Percentiles rank a stretch among this genome's conserved stretches.
Conservation (phyloP, 1,140 invertebrate species). For the Meloidogyne exigua region DNA sequence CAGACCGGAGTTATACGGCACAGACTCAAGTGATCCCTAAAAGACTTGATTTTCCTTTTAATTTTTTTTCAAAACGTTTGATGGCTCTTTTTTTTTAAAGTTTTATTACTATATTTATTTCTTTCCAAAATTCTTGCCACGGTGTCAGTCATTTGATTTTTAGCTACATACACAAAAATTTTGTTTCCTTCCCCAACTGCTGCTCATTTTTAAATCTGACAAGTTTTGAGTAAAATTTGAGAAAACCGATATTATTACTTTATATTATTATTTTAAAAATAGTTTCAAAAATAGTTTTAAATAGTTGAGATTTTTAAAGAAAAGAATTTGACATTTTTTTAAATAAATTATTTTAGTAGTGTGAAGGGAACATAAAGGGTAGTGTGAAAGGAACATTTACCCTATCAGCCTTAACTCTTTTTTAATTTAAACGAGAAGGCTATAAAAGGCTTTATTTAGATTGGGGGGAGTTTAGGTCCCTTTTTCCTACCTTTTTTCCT, state of each 20-base stretch:
- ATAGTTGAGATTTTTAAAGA: neutral
- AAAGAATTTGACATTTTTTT: neutral
- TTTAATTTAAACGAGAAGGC: no score
- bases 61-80: no score
- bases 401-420: no score
- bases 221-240: constrained; percentile 2
- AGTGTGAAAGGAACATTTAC: neutral
- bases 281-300: neutral
- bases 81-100: no score
- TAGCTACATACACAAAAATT: neutral
- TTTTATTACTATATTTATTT: neutral
- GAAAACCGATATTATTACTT: neutral
- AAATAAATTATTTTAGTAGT: neutral
- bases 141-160: neutral
- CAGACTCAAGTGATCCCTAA: no score
- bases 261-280: constrained; percentile 6
- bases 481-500: no score
- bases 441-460: no score
- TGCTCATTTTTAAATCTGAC: neutral
- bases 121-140: neutral
- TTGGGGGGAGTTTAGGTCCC: no score
- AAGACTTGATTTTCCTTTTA: no score
- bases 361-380: neutral
- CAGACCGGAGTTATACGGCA: no score
- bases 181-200: neutral